Conservation (phyloP, 2,797 vertebrate species). For the Sarcophilus harrisii region DNA sequence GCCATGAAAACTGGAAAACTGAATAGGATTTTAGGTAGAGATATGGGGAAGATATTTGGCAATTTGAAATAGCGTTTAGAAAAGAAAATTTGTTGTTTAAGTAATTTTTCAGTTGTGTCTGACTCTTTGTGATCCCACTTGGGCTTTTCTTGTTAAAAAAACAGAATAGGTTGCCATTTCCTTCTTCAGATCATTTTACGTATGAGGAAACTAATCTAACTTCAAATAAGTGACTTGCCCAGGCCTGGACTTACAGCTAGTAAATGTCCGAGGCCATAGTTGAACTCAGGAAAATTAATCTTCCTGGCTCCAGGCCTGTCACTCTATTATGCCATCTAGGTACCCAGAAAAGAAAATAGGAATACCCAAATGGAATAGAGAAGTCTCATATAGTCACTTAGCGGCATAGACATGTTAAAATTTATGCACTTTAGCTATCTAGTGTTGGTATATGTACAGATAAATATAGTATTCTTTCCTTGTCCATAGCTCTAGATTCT, state of each 20-base stretch:
- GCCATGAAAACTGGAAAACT: background rate
- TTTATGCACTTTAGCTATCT: background rate
- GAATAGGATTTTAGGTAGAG: background rate
- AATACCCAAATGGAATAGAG: background rate
- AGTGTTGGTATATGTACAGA: background rate
- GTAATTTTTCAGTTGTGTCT: background rate
- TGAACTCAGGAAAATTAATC: background rate
- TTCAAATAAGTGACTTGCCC: background rate
- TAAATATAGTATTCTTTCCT: background rate
- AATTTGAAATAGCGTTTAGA: background rate
- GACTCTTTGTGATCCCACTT: background rate
- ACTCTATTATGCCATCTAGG: background rate
- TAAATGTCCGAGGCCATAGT: background rate
- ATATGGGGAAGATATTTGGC: background rate
- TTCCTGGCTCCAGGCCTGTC: background rate
- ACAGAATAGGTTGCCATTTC: background rate
- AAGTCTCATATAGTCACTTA: background rate
- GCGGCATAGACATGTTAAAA: background rate
- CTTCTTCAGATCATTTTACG: background rate
- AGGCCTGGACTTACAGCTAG: background rate
- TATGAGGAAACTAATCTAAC: background rate
- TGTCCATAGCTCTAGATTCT: constrained; percentile 47
- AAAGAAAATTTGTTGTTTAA: background rate
- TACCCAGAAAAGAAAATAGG: background rate
- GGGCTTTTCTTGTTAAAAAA: background rate